Base-by-base conservation (phyloP, 1,140 invertebrate genomes). In the Drosophila ficusphila region DNA sequence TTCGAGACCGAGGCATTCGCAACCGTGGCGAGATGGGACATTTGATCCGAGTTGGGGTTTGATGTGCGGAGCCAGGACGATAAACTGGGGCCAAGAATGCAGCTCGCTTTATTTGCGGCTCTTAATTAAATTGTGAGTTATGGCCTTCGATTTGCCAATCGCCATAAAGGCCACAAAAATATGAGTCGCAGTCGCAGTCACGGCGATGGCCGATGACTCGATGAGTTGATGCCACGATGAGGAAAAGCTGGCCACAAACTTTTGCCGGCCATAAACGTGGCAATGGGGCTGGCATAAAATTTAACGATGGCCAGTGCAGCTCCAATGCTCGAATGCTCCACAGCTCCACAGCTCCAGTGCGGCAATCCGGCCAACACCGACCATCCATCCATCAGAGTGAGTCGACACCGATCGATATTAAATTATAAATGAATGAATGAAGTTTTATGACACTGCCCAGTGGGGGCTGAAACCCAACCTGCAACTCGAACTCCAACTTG, bases 71-170 rank as follows among this genome's bases (percentile, higher is more conserved):
- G 62, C 62, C 42, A 25, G 46, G 29, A 67, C 53, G 65, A 60
- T 76, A 72, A 79, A 71, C 47, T 14, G 49, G 2, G 25, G 16
- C 19, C 38, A 74, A 68, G 74, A 76, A 58, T 77, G 77, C 61
- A 75, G 60, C 48, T 71, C 9, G 46, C 56, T 70, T 86, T 78
- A 72, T 89, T 71, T 71, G 67, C 70, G 67, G 46, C 86, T 85
- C 88, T 79, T 90, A 90, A 90, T 90, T 90, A 90, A 90, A 90
- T 90, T 90, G 86, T 89, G 86, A 89, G 82, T 89, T 90, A 90
- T 89, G 86, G 74, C 73, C 77, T 44, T 85, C 74, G 79, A 86
- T 90, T 86, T 81, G 77, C 57, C 76, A 86, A 88, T 71, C 57
- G 73, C 74, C 69, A 81, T 77, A 68, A 86, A 86, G 82, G 57